Base-by-base conservation (phyloP, 2,113 vertebrate species). In the Geococcyx californianus region DNA sequence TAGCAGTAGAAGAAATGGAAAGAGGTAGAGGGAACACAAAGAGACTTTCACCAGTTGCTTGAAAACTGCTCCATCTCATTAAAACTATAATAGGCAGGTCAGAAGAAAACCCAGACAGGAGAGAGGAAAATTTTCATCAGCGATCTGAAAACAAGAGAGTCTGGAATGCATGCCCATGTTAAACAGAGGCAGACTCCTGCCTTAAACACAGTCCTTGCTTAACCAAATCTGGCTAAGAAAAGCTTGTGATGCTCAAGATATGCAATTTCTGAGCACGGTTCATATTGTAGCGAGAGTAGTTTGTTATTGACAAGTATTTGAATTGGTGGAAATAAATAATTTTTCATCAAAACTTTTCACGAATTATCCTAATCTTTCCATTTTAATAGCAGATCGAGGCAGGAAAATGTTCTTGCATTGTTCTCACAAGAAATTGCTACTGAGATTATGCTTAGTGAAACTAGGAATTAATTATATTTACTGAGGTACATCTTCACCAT, bases 161-260 rank as follows among this genome's bases (percentile, higher is more conserved):
- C 34, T 49, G 63, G 72, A 95, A 93, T 84, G 87, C 24, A 1
- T 16, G 5, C 51, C 77, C 29, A 0, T 89, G 87, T 94, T 80
- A 91, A 87, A 76, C 78, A 86, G 94, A 64, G 85, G 62, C 78
- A 90, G 54, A 52, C n/a, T 70, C 25, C 78, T 66, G 82, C 31
- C 70, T 24, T 93, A 96, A 95, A 94, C 62, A 91, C 74, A 91
- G 90, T 40, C 78, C 58, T 94, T 69, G 49, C 84, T 87, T 80
- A 85, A 83, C 81, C 95, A 85, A 64, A 74, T 7, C 49, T 45
- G 20, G 87, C 95, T 95, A 94, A 94, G 95, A 95, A 96, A 96
- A 96, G 92, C 79, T 77, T 88, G 75, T 0, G 72, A 67, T 69
- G 78, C 82, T 79, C 5, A 1, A 93, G 82, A 76, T 9, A 0